Evolutionary conservation across 2,888 invertebrate species (phyloP), one percentile per base, ranked within the genome.

Genomic region (Mongoloraphidia duomilia): DNA sequence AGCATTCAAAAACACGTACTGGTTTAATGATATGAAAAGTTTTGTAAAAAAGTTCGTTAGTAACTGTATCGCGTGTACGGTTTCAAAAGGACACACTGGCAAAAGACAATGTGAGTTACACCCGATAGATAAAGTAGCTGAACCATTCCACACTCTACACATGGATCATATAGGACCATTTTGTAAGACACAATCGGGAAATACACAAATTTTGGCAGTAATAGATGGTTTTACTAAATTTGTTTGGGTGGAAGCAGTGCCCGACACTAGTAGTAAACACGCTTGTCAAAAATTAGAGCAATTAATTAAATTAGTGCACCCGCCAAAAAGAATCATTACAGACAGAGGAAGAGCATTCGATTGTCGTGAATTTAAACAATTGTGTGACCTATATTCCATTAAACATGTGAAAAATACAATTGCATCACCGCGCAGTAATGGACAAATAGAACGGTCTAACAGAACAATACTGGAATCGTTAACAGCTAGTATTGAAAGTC

Each of bases 171-270:
- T n/a, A n/a, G n/a, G n/a, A n/a, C n/a, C n/a, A n/a, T n/a, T n/a
- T n/a, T n/a, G n/a, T n/a, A n/a, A n/a, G n/a, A n/a, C n/a, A n/a
- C n/a, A n/a, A n/a, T n/a, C n/a, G n/a, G n/a, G n/a, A n/a, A n/a
- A 60, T 45, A 47, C 53, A 11, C 46, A 55, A 39, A 50, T 56
- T 9, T 52, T 56, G 10, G 51, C 47, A 8, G 52, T 61, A 5
- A 49, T 59, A 3, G 61, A 63, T 37, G 56, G 47, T 5, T 64
- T 62, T 46, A 54, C 60, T 1, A 63, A 63, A 49, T 64, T 61
- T 47, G 51, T 53, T 1, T 63, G 59, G 61, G 41, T 61, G 1
- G 62, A 63, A 50, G 56, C 61, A 0, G 58, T 57, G 1, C 61
- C 58, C 43, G 52, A 59, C 1, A 61, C 58, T 0, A 52, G 50